Evolutionary conservation across 2,797 vertebrate species (phyloP).

Genomic region (Ciconia nigra): DNA sequence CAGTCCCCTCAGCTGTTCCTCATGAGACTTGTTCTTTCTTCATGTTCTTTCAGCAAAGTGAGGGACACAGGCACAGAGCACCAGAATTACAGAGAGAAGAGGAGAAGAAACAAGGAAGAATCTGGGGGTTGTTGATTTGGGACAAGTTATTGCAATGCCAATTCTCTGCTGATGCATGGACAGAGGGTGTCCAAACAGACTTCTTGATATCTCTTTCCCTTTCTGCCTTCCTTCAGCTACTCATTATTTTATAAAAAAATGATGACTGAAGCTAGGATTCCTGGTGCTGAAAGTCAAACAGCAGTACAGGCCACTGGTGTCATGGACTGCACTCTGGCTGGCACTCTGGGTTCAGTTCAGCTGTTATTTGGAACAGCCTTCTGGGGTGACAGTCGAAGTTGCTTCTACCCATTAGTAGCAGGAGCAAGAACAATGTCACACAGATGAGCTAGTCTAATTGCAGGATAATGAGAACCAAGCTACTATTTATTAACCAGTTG

Average conservation of each 20-base stretch:
- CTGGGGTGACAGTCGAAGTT: neutral
- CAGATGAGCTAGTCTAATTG: neutral
- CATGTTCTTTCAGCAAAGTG: neutral
- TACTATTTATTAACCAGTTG: neutral
- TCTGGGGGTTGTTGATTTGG: neutral
- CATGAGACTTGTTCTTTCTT: neutral
- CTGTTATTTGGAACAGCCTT: neutral
- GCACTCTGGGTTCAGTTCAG: neutral
- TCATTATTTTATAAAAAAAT: accelerated
- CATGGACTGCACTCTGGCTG: neutral
- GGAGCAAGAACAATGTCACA: neutral
- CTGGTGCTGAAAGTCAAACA: neutral
- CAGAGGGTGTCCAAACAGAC: neutral
- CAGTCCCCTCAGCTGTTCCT: neutral
- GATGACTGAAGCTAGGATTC: neutral
- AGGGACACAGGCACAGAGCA: neutral
- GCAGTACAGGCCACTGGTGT: neutral
- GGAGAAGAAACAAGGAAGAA: neutral
- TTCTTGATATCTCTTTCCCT: neutral
- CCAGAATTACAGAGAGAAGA: neutral
- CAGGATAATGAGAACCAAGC: neutral
- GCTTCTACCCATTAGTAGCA: neutral
- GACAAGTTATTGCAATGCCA: neutral
- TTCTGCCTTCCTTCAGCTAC: neutral
- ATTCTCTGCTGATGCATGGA: neutral